Evolutionary conservation across 2,797 vertebrate genomes (phyloP).

Genomic region (Perodicticus potto): DNA sequence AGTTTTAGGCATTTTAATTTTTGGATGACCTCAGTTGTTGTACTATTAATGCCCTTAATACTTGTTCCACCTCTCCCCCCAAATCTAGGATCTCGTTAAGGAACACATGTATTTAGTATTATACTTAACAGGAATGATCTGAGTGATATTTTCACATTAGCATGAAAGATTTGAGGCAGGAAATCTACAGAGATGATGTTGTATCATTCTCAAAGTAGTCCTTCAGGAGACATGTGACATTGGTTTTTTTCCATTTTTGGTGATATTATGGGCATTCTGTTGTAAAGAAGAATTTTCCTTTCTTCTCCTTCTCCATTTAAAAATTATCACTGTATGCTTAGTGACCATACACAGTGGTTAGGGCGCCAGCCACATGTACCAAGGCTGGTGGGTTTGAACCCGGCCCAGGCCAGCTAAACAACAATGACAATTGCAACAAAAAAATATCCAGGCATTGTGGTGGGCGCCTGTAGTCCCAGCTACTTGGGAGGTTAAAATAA

Average conservation of each 20-base stretch:
- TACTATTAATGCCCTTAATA: not conserved
- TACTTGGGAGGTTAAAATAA: too few species aligned
- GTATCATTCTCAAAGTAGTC: not conserved
- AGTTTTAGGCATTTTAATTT: conserved; percentile 29
- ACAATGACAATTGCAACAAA: too few species aligned
- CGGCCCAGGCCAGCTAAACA: too few species aligned
- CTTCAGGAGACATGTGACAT: not conserved
- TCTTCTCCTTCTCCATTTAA: not conserved
- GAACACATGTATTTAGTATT: conserved; percentile 11
- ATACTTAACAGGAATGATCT: conserved; percentile 27
- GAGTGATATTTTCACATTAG: conserved; percentile 42
- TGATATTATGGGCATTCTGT: conserved; percentile 14
- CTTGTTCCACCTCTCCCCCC: not conserved
- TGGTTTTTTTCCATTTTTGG: conserved; percentile 22
- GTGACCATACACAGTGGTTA: too few species aligned
- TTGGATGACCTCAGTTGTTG: not conserved
- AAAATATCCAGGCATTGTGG: too few species aligned
- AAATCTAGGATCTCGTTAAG: conserved; percentile 34
- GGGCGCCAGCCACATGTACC: too few species aligned
- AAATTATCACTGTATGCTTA: not conserved
- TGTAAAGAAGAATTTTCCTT: conserved; percentile 22
- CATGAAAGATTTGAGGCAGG: conserved; percentile 22
- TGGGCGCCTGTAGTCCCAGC: too few species aligned
- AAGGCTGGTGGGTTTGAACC: too few species aligned
- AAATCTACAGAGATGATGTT: not conserved